These are phyloP conservation scores for Homarus gammarus DNA, from an alignment of 2,888 invertebrate species.

Conservation along the genomic window DNA sequence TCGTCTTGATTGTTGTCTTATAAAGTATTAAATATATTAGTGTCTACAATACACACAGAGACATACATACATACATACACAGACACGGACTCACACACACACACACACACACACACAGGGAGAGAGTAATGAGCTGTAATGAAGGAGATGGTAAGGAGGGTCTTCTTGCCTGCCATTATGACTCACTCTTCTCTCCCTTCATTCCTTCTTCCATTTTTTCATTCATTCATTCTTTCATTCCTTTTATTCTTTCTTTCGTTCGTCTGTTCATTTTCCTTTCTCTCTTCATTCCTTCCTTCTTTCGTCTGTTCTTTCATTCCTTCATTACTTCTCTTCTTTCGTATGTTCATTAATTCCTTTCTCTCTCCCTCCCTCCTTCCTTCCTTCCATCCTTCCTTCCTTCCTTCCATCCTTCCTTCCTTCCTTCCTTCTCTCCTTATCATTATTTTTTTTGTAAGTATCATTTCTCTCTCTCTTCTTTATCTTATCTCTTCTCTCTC, in stretches of 20 bases:
- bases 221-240: too few species aligned
- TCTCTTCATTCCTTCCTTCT: too few species aligned
- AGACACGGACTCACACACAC: conserved; percentile 26
- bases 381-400: not conserved
- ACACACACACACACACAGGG: conserved; percentile 14
- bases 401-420: not conserved
- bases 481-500: not conserved
- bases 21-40: too few species aligned
- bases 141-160: too few species aligned
- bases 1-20: too few species aligned
- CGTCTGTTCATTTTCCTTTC: not conserved
- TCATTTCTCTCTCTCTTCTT: not conserved
- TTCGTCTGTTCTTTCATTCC: too few species aligned
- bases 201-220: too few species aligned
- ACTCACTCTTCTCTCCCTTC: too few species aligned
- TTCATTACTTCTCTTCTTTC: not conserved
- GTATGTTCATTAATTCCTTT: not conserved
- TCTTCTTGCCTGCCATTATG: too few species aligned
- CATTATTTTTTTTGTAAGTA: not conserved
- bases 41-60: too few species aligned
- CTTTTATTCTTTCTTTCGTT: not conserved
- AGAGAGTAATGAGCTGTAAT: too few species aligned
- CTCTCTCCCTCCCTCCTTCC: not conserved
- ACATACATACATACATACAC: not conserved
- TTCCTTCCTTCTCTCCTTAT: not conserved